These are phyloP conservation scores for Sphaerophoria taeniata DNA, from an alignment of 2,888 invertebrate genomes.

Conservation along the genomic window DNA sequence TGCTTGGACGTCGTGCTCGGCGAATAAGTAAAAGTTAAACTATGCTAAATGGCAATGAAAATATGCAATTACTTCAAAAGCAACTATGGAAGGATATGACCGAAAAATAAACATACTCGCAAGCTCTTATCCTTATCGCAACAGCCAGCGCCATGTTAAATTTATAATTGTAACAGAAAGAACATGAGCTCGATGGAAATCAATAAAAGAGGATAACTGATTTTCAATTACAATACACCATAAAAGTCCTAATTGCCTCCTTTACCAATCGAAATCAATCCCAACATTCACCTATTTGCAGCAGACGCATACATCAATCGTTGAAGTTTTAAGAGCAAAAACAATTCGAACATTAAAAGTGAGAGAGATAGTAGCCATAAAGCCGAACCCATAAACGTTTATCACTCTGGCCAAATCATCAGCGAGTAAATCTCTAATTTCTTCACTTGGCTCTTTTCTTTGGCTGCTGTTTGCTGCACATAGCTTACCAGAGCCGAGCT, in stretches of 20 bases:
- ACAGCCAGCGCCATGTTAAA: too few relatives aligned
- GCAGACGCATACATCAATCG: background rate
- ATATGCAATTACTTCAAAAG: too few relatives aligned
- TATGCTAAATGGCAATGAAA: background rate
- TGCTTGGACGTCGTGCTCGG: slow-evolving; percentile 16
- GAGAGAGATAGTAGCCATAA: background rate
- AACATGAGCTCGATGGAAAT: too few relatives aligned
- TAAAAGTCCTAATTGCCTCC: slow-evolving; percentile 51
- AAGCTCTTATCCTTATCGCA: too few relatives aligned
- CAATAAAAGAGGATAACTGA: too few relatives aligned
- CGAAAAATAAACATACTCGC: too few relatives aligned
- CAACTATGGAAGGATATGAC: too few relatives aligned
- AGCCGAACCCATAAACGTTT: slow-evolving; percentile 57
- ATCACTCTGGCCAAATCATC: slow-evolving; percentile 51
- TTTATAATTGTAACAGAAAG: too few relatives aligned
- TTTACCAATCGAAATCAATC: slow-evolving; percentile 15
- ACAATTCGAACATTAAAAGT: slow-evolving; percentile 20
- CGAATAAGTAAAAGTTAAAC: slow-evolving; percentile 42
- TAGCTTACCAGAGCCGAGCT: background rate
- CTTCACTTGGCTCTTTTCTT: slow-evolving; percentile 30
- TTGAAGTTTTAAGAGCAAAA: slow-evolving; percentile 22
- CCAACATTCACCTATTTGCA: slow-evolving; percentile 15
- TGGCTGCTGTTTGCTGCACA: background rate
- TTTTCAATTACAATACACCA: background rate
- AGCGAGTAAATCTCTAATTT: slow-evolving; percentile 55